These are phyloP conservation scores for Odontothrips loti DNA, from an alignment of 2,888 invertebrate genomes.

Conservation along the genomic window DNA sequence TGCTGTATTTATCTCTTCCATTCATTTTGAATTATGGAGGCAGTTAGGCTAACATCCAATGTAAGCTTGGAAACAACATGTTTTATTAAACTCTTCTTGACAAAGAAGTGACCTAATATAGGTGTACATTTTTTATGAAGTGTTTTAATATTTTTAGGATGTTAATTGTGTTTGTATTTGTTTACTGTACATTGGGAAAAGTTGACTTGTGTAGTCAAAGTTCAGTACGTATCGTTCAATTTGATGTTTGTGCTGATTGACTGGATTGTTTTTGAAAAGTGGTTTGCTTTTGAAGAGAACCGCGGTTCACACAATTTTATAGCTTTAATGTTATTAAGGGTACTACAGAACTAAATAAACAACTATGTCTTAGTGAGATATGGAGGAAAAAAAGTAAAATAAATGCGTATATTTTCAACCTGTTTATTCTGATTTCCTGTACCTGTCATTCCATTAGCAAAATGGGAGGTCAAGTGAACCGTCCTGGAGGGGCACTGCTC, in stretches of 20 bases:
- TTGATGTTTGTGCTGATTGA: neutral
- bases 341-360: neutral
- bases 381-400: neutral
- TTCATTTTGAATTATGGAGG: neutral
- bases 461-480: too few relatives aligned
- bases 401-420: neutral
- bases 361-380: neutral
- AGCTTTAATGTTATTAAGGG: neutral
- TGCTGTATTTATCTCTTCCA: neutral
- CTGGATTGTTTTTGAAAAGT: neutral
- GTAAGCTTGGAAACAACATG: too few relatives aligned
- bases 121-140: neutral
- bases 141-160: constrained; percentile 21
- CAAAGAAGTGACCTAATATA: neutral
- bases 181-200: neutral
- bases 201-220: neutral
- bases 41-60: neutral
- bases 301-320: neutral
- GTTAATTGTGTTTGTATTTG: neutral
- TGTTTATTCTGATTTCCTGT: neutral
- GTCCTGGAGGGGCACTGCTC: too few relatives aligned
- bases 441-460: neutral
- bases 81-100: too few relatives aligned
- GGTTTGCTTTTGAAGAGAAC: neutral
- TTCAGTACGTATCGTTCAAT: neutral